Conservation (phyloP, 2,113 vertebrate genomes). For the Holacanthus passer region DNA sequence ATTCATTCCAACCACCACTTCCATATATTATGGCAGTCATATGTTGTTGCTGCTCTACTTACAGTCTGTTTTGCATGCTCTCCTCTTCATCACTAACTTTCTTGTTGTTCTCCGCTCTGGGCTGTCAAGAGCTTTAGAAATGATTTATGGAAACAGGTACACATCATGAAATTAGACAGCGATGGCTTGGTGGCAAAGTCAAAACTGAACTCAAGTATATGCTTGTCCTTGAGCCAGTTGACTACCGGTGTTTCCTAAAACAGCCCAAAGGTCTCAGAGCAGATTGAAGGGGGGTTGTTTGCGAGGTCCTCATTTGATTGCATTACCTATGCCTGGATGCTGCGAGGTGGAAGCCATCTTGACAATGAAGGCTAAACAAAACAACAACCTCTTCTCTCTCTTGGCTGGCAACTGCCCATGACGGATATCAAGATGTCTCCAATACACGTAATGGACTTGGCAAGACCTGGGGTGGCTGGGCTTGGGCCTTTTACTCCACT, state of each 20-base stretch:
- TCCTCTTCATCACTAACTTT: not conserved
- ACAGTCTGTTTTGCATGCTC: not conserved
- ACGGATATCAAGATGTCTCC: conserved; percentile 78
- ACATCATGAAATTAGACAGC: conserved; percentile 30
- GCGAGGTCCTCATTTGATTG: conserved; percentile 74
- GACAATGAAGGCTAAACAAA: conserved; percentile 72
- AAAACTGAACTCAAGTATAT: conserved; percentile 16
- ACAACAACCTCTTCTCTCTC: conserved; percentile 59
- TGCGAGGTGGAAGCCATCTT: conserved; percentile 74
- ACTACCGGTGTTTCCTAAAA: conserved; percentile 44
- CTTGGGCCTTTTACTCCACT: conserved; percentile 73
- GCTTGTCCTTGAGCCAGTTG: conserved; percentile 57
- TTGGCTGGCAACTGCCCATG: conserved; percentile 60
- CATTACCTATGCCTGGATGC: conserved; percentile 71
- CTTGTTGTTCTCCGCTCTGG: conserved; percentile 13
- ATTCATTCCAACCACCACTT: not conserved
- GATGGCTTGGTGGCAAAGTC: conserved; percentile 37
- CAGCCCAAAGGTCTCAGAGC: conserved; percentile 37
- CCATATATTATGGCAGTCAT: not conserved
- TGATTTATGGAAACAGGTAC: conserved; percentile 23
- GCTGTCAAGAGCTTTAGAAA: conserved; percentile 6
- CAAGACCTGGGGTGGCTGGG: conserved; percentile 68
- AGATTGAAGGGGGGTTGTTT: conserved; percentile 52
- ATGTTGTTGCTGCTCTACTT: not conserved
- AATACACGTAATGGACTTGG: conserved; percentile 87